phyloP scores from a whole-genome alignment of 1,140 invertebrate genomes.

The Periplaneta americana region DNA sequence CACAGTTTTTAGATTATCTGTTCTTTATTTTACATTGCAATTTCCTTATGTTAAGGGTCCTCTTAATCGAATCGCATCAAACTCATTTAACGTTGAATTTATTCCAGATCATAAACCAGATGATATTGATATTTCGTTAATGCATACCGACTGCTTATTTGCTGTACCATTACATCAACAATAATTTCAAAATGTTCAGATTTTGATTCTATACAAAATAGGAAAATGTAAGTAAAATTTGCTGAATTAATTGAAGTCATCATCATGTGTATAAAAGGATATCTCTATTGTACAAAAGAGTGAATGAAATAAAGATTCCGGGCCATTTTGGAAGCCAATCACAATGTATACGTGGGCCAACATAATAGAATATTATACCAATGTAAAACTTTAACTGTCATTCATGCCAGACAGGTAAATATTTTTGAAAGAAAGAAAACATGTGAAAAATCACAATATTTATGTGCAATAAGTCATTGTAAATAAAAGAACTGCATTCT shows the following conservation, averaged over 20 bases:
- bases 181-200: neutral
- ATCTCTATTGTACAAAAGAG: neutral
- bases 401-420: neutral
- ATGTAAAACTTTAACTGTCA: neutral
- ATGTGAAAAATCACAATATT: neutral
- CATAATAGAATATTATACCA: neutral
- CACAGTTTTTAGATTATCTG: too few relatives aligned
- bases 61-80: too few relatives aligned
- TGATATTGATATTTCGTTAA: too few relatives aligned
- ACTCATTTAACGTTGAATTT: too few relatives aligned
- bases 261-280: too few relatives aligned
- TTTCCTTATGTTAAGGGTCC: too few relatives aligned
- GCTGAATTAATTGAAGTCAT: too few relatives aligned
- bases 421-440: neutral
- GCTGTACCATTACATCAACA: neutral
- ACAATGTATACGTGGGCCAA: neutral
- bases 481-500: neutral
- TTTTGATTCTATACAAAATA: too few relatives aligned
- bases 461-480: neutral
- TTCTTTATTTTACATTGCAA: too few relatives aligned
- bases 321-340: neutral
- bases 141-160: too few relatives aligned
- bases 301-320: neutral
- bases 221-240: too few relatives aligned
- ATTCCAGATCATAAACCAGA: too few relatives aligned